Evolutionary conservation across 1,140 invertebrate genomes (phyloP).

Genomic region (Cecropterus lyciades): DNA sequence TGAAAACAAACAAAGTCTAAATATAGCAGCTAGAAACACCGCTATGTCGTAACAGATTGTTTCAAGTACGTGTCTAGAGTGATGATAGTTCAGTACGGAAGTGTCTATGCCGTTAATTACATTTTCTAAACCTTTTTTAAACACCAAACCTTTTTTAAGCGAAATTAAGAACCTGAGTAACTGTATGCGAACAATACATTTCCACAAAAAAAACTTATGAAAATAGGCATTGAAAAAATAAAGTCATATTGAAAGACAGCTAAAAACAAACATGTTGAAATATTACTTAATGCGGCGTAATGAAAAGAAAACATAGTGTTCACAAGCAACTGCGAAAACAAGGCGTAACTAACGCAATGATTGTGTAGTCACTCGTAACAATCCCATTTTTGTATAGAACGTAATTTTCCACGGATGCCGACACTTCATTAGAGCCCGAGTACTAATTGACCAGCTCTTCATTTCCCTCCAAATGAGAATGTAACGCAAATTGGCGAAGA

Average conservation of each 20-base stretch:
- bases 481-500: conserved; percentile 16
- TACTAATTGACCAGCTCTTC: conserved; percentile 28
- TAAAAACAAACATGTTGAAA: too few relatives aligned
- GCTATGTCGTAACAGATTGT: conserved; percentile 26
- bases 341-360: conserved; percentile 5
- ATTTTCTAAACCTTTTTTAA: neutral
- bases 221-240: too few relatives aligned
- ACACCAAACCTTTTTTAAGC: neutral
- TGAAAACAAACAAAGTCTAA: conserved; percentile 34
- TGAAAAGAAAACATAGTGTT: neutral
- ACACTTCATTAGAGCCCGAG: conserved; percentile 24
- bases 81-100: conserved; percentile 19
- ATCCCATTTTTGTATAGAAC: conserved; percentile 23
- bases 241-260: too few relatives aligned
- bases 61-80: conserved; percentile 12
- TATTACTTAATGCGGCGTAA: neutral
- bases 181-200: too few relatives aligned
- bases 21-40: conserved; percentile 17
- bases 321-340: conserved; percentile 14
- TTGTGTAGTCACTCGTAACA: conserved; percentile 22
- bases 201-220: too few relatives aligned
- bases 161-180: too few relatives aligned
- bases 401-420: conserved; percentile 24
- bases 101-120: conserved; percentile 2
- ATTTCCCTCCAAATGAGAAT: conserved; percentile 27